A percentile compares a stretch with the other conserved stretches of the same genome.
phyloP scores from a whole-genome alignment of 2,113 vertebrate genomes.

The Oreotrochilus melanogaster region DNA sequence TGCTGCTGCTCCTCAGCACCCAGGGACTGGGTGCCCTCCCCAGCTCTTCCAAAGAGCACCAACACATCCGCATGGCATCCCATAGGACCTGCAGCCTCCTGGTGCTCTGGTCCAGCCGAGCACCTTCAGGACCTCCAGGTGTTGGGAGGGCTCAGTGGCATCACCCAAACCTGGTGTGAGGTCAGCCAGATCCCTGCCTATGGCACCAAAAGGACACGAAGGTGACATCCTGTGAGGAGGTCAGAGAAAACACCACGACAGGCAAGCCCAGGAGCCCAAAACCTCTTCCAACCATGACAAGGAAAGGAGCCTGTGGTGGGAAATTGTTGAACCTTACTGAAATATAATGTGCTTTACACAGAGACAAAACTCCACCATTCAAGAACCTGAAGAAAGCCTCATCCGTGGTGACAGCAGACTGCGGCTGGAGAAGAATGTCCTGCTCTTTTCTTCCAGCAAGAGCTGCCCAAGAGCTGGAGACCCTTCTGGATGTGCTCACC shows the following conservation, averaged over 20 bases:
- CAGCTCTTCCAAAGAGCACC: background rate
- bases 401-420: background rate
- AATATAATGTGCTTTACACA: background rate
- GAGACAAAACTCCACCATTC: background rate
- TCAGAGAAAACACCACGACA: background rate
- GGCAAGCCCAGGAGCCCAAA: background rate
- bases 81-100: background rate
- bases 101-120: fast-evolving
- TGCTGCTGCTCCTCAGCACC: background rate
- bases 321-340: background rate
- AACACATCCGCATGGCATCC: background rate
- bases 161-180: background rate
- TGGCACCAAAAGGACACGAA: background rate
- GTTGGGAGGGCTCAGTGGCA: fast-evolving
- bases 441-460: background rate
- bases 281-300: background rate
- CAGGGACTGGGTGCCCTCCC: background rate
- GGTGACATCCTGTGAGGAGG: background rate
- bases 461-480: background rate
- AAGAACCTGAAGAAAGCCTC: background rate
- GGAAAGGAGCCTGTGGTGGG: background rate
- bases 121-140: background rate
- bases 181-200: background rate
- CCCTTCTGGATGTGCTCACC: background rate
- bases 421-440: background rate